phyloP scores from a whole-genome alignment of 53 echinoderm and acorn worm genomes.

The Stichopus horrens region DNA sequence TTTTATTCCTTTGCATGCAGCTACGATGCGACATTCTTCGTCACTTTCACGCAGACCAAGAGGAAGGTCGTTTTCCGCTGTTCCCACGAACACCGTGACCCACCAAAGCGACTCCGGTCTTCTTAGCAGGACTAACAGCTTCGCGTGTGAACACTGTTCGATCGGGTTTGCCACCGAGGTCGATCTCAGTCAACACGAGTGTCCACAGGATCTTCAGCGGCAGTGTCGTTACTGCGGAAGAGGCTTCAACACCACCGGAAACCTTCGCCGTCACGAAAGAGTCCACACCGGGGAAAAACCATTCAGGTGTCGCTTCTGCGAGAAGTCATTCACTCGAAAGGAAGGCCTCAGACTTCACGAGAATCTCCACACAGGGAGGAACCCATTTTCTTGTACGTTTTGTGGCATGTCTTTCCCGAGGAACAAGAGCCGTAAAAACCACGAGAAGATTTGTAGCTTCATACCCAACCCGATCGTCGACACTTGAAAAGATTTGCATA shows the following conservation, averaged over 20 bases:
- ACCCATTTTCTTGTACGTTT: conserved; percentile 1
- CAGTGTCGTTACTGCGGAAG: background rate
- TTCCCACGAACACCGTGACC: no score
- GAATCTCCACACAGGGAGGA: conserved; percentile 13
- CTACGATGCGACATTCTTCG: no score
- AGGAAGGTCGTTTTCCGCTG: no score
- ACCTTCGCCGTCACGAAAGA: background rate
- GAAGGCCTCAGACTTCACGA: conserved; percentile 4
- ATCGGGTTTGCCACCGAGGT: background rate
- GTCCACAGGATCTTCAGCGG: background rate
- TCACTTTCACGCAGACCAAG: no score
- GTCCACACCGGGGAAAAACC: background rate
- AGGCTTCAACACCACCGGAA: background rate
- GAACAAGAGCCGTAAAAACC: conserved; percentile 14
- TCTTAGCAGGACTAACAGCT: background rate
- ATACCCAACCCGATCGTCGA: background rate
- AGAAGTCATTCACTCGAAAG: background rate
- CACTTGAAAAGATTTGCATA: background rate
- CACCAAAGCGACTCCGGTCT: no score
- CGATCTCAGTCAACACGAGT: background rate
- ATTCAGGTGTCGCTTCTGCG: background rate
- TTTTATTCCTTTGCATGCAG: no score
- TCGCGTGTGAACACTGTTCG: background rate
- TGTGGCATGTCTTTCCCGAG: conserved; percentile 13
- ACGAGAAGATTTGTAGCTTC: conserved; percentile 11